Percentiles rank a stretch among this genome's conserved stretches.
Evolutionary conservation across 2,888 invertebrate genomes (phyloP).

Genomic region (Dicranocentrus wangi): DNA sequence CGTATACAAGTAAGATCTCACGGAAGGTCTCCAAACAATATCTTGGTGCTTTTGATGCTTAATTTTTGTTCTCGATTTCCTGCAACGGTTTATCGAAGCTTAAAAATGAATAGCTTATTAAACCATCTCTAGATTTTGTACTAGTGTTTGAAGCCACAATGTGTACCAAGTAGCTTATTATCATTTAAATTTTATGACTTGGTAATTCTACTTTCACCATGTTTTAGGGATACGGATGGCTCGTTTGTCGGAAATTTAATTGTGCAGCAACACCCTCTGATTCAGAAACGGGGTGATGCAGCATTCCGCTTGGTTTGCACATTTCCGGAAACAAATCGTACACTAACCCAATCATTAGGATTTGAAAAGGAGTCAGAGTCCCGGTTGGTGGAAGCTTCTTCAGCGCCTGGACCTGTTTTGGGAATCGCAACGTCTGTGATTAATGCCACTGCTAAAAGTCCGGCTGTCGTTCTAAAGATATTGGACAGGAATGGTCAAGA

Average conservation of each 20-base stretch:
- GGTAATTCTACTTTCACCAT: too few species aligned
- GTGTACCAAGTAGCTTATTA: too few species aligned
- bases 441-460: conserved; percentile 72
- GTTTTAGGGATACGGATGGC: conserved; percentile 69
- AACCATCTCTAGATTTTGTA: too few species aligned
- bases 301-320: conserved; percentile 72
- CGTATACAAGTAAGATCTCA: too few species aligned
- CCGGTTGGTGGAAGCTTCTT: conserved; percentile 62
- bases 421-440: conserved; percentile 72
- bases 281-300: conserved; percentile 72
- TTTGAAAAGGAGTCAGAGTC: conserved; percentile 72
- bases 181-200: too few species aligned
- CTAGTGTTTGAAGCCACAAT: too few species aligned
- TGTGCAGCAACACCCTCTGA: conserved; percentile 72
- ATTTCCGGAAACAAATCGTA: conserved; percentile 71
- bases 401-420: conserved; percentile 68
- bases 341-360: conserved; percentile 69
- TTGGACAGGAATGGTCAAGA: conserved; percentile 71
- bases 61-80: too few species aligned
- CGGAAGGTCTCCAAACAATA: too few species aligned
- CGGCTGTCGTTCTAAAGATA: conserved; percentile 68
- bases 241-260: conserved; percentile 71
- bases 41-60: too few species aligned
- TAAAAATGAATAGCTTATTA: too few species aligned
- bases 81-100: too few species aligned